These are phyloP conservation scores for Ditula angustiorana DNA, from an alignment of 2,888 invertebrate species.

Conservation along the genomic window DNA sequence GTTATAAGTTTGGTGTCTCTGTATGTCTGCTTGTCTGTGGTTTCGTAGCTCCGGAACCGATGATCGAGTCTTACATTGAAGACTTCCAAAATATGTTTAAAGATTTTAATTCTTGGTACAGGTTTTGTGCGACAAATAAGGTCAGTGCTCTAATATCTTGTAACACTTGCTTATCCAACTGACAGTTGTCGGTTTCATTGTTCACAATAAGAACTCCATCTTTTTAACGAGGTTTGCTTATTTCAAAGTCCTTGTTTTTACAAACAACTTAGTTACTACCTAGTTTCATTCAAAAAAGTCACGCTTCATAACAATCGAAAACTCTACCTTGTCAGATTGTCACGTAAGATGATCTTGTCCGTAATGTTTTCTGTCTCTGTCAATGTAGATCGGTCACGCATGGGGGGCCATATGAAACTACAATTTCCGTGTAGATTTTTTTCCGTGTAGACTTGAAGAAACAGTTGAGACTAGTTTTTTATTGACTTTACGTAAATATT, in stretches of 20 bases:
- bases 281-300: constrained; percentile 6
- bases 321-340: constrained; percentile 18
- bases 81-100: no score
- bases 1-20: no score
- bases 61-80: no score
- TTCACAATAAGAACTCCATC: constrained; percentile 17
- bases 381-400: constrained; percentile 40
- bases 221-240: constrained; percentile 13
- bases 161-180: constrained; percentile 30
- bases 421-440: background rate
- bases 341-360: constrained; percentile 39
- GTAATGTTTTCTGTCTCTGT: constrained; percentile 41
- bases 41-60: no score
- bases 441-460: no score
- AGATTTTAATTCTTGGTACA: no score
- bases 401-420: constrained; percentile 38
- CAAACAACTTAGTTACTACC: background rate
- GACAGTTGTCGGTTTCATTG: constrained; percentile 10
- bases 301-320: background rate
- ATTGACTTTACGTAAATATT: no score
- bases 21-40: no score
- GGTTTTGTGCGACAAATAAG: constrained; percentile 23
- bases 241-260: constrained; percentile 7
- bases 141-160: constrained; percentile 24
- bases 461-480: no score